Evolutionary conservation across 2,113 vertebrate species (phyloP).

Genomic region (Smithornis capensis): DNA sequence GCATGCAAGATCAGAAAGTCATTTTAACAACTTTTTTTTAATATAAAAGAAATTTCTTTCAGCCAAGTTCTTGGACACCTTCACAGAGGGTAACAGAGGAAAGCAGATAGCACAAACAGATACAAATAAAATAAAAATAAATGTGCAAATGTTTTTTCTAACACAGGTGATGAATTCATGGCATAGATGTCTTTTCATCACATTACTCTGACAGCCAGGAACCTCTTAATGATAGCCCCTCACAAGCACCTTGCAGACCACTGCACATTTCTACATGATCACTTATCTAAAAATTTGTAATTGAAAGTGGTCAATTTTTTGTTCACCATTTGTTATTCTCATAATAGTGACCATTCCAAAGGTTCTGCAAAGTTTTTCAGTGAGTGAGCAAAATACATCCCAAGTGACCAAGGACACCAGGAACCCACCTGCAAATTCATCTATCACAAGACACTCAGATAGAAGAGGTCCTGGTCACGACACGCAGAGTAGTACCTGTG

Average conservation of each 20-base stretch:
- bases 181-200: not conserved
- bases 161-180: not conserved
- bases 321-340: not conserved
- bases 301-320: not conserved
- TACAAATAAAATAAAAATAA: conserved; percentile 33
- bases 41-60: conserved; percentile 53
- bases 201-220: not conserved
- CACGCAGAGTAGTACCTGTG: not conserved
- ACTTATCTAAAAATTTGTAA: not conserved
- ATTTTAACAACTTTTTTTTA: conserved; percentile 52
- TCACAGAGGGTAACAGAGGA: not conserved
- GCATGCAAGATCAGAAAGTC: conserved; percentile 44
- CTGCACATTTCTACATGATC: not conserved
- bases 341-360: not conserved
- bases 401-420: not conserved
- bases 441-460: not conserved
- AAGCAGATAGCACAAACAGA: not conserved
- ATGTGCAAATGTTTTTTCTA: not conserved
- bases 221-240: not conserved
- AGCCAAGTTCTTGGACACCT: conserved; percentile 19
- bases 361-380: not conserved
- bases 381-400: not conserved
- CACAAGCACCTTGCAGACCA: not conserved
- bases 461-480: not conserved
- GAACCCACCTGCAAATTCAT: not conserved